Percentiles rank a stretch among this genome's conserved stretches.
Conservation (phyloP, 2,797 vertebrate species). For the Taeniopygia guttata region DNA sequence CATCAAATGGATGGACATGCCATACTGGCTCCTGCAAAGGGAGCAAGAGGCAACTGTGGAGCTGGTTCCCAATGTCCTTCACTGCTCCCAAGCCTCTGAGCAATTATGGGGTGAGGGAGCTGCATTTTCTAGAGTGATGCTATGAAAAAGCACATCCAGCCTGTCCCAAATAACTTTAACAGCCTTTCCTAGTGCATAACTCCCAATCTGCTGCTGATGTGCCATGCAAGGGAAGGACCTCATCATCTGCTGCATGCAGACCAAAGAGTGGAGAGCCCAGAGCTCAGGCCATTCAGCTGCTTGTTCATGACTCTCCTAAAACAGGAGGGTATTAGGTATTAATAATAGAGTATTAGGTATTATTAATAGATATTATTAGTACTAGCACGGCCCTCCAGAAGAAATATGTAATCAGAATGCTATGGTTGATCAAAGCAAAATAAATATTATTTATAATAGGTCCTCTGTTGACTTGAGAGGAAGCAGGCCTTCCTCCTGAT, state of each 20-base stretch:
- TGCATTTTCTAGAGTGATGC: background rate
- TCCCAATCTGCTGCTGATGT: background rate
- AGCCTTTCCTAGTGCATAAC: background rate
- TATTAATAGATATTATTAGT: background rate
- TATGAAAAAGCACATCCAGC: background rate
- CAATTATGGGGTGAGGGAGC: background rate
- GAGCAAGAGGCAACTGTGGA: background rate
- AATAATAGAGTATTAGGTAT: background rate
- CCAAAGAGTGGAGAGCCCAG: background rate
- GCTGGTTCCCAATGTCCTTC: background rate
- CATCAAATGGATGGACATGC: background rate
- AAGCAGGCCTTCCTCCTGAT: background rate
- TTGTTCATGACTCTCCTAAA: background rate
- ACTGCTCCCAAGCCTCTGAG: background rate
- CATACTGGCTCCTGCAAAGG: background rate
- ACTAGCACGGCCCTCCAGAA: background rate
- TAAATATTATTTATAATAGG: background rate
- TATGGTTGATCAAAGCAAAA: background rate
- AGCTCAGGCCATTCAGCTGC: background rate
- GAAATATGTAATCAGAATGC: background rate
- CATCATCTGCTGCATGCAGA: background rate
- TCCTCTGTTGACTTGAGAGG: background rate
- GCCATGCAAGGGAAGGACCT: background rate
- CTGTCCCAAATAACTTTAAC: background rate
- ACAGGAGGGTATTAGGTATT: fast-evolving